A percentile compares a stretch with the other conserved stretches of the same genome.
Conservation (phyloP, 1,140 invertebrate genomes). For the Bombus superbus region DNA sequence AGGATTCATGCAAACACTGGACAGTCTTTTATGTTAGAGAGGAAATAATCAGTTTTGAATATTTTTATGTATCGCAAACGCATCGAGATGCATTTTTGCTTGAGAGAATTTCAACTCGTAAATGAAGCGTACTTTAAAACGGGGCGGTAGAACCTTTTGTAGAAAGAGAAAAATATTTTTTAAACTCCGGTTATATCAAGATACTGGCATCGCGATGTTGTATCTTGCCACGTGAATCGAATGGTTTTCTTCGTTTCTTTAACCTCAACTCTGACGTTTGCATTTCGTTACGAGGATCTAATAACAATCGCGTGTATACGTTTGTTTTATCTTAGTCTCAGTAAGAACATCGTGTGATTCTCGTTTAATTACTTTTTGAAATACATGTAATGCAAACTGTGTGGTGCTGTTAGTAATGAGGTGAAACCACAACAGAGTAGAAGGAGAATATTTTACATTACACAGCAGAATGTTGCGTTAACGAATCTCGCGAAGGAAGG, state of each 20-base stretch:
- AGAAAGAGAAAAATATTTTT: not conserved
- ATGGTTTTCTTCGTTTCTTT: not conserved
- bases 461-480: not conserved
- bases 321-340: not conserved
- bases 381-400: conserved; percentile 9
- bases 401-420: not conserved
- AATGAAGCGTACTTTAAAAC: not conserved
- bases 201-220: not conserved
- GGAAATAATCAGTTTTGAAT: not conserved
- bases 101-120: not conserved
- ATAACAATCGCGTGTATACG: no score
- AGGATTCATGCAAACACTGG: not conserved
- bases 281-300: not conserved
- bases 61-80: not conserved
- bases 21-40: no score
- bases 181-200: not conserved
- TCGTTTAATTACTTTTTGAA: not conserved
- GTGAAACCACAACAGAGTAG: not conserved
- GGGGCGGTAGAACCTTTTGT: not conserved
- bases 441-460: not conserved
- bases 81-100: not conserved
- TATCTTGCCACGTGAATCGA: not conserved
- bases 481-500: not conserved
- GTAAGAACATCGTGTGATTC: not conserved
- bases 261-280: not conserved